These are phyloP conservation scores for Danaus plexippus DNA, from an alignment of 1,140 invertebrate genomes.

Conservation along the genomic window DNA sequence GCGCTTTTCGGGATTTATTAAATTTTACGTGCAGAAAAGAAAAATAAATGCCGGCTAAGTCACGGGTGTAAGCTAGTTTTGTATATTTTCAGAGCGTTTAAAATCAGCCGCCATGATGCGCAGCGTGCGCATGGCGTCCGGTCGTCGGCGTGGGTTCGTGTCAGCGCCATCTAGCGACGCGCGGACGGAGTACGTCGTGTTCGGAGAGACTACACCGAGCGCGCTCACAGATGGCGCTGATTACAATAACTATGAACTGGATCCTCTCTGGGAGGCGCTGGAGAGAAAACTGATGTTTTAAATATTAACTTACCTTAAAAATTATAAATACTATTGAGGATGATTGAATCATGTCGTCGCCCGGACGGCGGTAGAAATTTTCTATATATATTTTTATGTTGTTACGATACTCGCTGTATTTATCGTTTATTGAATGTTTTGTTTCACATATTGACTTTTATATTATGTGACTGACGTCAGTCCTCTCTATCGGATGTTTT, in stretches of 20 bases:
- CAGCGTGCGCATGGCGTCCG: constrained; percentile 41
- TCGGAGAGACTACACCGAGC: constrained; percentile 23
- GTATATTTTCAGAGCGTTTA: constrained; percentile 35
- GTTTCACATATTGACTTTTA: too few species aligned
- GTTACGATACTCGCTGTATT: too few species aligned
- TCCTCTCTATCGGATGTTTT: too few species aligned
- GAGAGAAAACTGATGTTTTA: constrained; percentile 44
- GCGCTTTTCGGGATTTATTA: too few species aligned
- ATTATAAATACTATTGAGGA: too few species aligned
- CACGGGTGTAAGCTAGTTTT: not conserved
- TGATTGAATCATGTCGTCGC: too few species aligned
- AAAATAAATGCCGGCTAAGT: too few species aligned
- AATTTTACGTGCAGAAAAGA: too few species aligned
- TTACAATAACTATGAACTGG: constrained; percentile 18
- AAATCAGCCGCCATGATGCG: constrained; percentile 46
- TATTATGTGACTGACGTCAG: too few species aligned
- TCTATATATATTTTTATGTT: too few species aligned
- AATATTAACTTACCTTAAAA: not conserved
- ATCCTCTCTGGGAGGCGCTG: constrained; percentile 44
- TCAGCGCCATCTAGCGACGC: constrained; percentile 11
- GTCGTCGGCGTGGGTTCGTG: constrained; percentile 22
- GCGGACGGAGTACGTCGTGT: constrained; percentile 18
- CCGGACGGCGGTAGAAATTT: too few species aligned
- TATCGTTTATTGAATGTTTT: too few species aligned
- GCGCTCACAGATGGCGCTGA: constrained; percentile 10